Percentiles rank a stretch among this genome's conserved stretches.
These are phyloP conservation scores for Diceros bicornis DNA, from an alignment of 2,797 vertebrate genomes.

Conservation along the genomic window DNA sequence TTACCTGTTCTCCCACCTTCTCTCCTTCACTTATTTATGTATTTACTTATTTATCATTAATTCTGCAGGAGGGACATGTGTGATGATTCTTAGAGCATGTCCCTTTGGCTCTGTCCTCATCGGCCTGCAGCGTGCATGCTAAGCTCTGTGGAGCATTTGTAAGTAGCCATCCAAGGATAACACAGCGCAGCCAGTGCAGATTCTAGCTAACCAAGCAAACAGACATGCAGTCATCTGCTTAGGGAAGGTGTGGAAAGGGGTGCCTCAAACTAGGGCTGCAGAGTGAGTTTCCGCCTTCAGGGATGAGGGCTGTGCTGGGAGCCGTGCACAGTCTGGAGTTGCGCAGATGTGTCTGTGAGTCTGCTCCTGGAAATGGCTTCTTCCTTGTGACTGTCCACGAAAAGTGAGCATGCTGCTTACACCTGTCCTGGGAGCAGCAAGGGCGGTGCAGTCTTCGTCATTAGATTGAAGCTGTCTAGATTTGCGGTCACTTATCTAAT, in stretches of 20 bases:
- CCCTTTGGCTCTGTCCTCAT: constrained; percentile 88
- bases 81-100: constrained; percentile 92
- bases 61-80: constrained; percentile 90
- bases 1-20: constrained; percentile 80
- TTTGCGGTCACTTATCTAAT: too few relatives aligned
- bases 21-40: constrained; percentile 50
- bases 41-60: constrained; percentile 75
- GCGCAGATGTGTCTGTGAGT: not conserved
- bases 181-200: constrained; percentile 87
- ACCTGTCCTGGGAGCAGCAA: rapidly evolving
- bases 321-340: not conserved
- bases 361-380: too few relatives aligned
- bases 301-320: constrained; percentile 16
- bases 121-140: constrained; percentile 84
- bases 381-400: not conserved
- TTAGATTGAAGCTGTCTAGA: not conserved
- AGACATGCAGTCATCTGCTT: constrained; percentile 88
- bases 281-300: not conserved
- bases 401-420: rapidly evolving
- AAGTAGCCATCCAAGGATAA: constrained; percentile 91
- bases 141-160: constrained; percentile 87
- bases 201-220: constrained; percentile 89
- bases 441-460: rapidly evolving
- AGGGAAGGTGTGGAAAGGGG: constrained; percentile 80
- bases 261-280: constrained; percentile 62